These are phyloP conservation scores for Ia io DNA, from an alignment of 2,113 vertebrate species.

Conservation along the genomic window DNA sequence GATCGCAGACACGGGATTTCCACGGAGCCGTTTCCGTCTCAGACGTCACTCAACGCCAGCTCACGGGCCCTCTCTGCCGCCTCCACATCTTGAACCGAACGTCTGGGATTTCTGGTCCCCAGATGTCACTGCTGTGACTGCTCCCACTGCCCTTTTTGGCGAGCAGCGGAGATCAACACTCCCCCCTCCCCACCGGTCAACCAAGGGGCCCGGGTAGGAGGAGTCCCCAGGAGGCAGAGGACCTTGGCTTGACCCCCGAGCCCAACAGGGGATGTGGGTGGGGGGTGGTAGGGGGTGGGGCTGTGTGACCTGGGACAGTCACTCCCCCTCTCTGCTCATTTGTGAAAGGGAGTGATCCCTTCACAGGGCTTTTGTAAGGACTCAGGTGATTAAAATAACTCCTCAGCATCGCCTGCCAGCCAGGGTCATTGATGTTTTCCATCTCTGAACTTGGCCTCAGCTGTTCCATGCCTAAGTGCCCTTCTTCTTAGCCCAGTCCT, in stretches of 20 bases:
- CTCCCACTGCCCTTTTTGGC: accelerated
- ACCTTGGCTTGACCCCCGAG: neutral
- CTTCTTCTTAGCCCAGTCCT: neutral
- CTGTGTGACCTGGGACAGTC: neutral
- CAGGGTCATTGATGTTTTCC: accelerated
- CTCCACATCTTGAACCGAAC: neutral
- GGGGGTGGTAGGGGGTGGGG: too few relatives aligned
- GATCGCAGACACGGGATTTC: accelerated
- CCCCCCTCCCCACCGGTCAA: accelerated
- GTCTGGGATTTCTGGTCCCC: neutral
- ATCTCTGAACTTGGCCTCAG: neutral
- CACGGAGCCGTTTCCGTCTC: accelerated
- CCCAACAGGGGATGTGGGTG: neutral
- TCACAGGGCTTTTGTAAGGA: neutral
- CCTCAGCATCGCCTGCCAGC: accelerated
- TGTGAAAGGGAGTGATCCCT: neutral
- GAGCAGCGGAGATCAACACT: neutral
- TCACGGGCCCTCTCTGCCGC: neutral
- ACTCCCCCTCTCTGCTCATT: neutral
- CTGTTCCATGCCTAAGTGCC: too few relatives aligned
- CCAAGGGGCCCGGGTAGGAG: neutral
- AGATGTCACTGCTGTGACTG: neutral
- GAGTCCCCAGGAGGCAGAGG: neutral
- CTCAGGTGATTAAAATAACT: neutral
- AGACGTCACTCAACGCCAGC: neutral